A percentile compares a stretch with the other conserved stretches of the same genome.
Conservation (phyloP, 1,140 invertebrate genomes). For the Ceratitis capitata region DNA sequence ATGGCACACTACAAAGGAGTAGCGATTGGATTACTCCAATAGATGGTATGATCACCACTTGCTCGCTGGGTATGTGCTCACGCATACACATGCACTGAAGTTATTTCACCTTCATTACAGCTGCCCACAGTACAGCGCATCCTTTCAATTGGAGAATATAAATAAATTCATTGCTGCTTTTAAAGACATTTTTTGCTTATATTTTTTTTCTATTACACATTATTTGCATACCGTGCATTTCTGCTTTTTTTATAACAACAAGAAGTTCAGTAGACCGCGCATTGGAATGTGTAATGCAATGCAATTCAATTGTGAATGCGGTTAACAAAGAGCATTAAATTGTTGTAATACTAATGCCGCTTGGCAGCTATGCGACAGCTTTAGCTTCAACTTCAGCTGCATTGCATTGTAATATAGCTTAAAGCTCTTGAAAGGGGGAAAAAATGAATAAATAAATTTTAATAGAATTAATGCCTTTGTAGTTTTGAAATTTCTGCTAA, state of each 20-base stretch:
- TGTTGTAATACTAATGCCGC: background rate
- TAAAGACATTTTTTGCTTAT: too few species aligned
- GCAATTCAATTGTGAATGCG: slow-evolving; percentile 39
- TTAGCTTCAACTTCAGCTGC: too few species aligned
- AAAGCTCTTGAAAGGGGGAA: background rate
- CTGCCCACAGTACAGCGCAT: background rate
- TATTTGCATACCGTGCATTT: background rate
- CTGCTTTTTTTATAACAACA: slow-evolving; percentile 26
- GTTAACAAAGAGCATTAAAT: slow-evolving; percentile 22
- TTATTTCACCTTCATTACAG: too few species aligned
- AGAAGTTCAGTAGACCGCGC: too few species aligned
- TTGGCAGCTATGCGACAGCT: background rate
- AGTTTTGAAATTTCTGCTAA: too few species aligned
- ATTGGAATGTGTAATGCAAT: slow-evolving; percentile 35
- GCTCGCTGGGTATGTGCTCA: too few species aligned
- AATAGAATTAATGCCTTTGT: background rate
- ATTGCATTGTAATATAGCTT: too few species aligned
- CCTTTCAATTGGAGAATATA: background rate
- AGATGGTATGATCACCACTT: too few species aligned
- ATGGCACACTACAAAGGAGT: too few species aligned
- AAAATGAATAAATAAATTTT: too few species aligned
- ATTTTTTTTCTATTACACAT: background rate
- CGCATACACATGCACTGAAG: too few species aligned
- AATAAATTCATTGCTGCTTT: background rate
- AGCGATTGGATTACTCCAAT: too few species aligned